phyloP scores from a whole-genome alignment of 2,888 invertebrate species.

The Augochlorella aurata region DNA sequence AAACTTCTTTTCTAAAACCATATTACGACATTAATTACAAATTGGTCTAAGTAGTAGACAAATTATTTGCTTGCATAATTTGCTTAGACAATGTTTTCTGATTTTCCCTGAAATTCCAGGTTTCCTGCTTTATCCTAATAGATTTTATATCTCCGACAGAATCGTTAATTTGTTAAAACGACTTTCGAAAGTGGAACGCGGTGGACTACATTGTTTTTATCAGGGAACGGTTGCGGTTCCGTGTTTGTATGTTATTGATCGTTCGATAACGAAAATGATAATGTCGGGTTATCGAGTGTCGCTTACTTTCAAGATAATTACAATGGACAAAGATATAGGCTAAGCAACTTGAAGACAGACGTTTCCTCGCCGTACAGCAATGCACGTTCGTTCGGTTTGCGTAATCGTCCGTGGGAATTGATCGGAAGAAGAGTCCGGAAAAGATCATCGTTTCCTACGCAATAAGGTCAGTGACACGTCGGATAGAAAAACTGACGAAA shows the following conservation, averaged over 20 bases:
- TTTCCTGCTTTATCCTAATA: neutral
- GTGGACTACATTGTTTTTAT: constrained; percentile 26
- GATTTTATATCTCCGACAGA: neutral
- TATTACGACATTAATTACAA: too few species aligned
- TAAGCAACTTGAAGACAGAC: constrained; percentile 13
- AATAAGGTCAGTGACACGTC: constrained; percentile 30
- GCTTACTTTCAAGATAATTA: constrained; percentile 49
- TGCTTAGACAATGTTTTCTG: too few species aligned
- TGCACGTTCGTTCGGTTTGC: neutral
- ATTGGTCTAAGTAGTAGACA: too few species aligned
- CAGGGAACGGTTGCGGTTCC: constrained; percentile 21
- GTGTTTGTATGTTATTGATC: constrained; percentile 33
- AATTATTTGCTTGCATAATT: too few species aligned
- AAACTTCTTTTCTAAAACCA: too few species aligned
- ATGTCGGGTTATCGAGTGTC: constrained; percentile 54
- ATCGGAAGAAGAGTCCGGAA: neutral
- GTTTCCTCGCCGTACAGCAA: constrained; percentile 4
- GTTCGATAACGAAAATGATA: constrained; percentile 54
- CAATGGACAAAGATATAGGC: constrained; percentile 54
- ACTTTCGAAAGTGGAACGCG: neutral
- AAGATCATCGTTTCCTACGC: neutral
- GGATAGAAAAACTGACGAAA: too few species aligned
- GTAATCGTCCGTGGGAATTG: constrained; percentile 4
- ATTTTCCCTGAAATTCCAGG: neutral
- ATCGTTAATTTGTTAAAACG: neutral